Base-by-base conservation (phyloP, 1,140 invertebrate genomes). In the Ruditapes philippinarum region DNA sequence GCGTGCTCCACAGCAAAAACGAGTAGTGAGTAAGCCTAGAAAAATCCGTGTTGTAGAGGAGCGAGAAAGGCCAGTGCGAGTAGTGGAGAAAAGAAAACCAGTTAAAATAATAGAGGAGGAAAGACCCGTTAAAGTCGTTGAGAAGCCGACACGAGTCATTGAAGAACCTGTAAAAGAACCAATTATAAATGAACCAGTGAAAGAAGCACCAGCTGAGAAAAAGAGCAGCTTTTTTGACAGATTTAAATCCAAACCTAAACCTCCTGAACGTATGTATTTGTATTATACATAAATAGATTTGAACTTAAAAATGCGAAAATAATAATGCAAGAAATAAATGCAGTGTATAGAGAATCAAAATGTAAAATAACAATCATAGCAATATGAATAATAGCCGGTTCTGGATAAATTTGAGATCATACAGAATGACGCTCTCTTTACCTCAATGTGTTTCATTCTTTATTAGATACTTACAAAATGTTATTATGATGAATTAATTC, bases 151-250 rank as follows among this genome's bases (percentile, higher is more conserved):
- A n/a, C n/a, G n/a, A n/a, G n/a, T n/a, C n/a, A n/a, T n/a, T n/a
- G n/a, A n/a, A n/a, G 7, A 70, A 70, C 38, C 42, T 19, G 78
- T 80, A 36, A 31, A 51, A 31, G 42, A 51, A 80, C 25, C 51
- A 78, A 22, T 42, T n/a, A n/a, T n/a, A 22, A 22, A 40, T 14
- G 40, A 57, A 36, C 25, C 76, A 31, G 76, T 54, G 45, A 36
- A 51, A n/a, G 54, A 51, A 51, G 33, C 51, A 12, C 51, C 79
- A 11, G 12, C 22, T 0, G 33, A 81, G 33, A 57, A 84, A 22
- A 73, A 70, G 25, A 54, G 62, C 82, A 74, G 68, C 19, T 51
- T 84, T 28, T 73, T 68, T 36, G 82, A 84, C 57, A 70, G 38
- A n/a, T 74, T 84, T 40, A 70, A 73, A 36, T 28, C 19, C 3